These are phyloP conservation scores for Brassicogethes aeneus DNA, from an alignment of 2,888 invertebrate species.

Conservation along the genomic window DNA sequence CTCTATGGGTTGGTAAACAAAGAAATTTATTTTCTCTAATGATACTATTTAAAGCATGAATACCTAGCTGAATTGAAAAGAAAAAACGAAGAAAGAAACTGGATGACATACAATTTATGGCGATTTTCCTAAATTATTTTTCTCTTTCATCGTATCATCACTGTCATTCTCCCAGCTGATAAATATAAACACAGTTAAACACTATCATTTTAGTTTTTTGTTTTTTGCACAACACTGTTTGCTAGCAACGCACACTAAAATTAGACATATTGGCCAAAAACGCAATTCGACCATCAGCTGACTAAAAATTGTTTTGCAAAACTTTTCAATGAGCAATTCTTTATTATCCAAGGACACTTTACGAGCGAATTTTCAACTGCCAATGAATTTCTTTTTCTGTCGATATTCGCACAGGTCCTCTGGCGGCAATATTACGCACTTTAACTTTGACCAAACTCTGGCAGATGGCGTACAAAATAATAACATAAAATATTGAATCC, in stretches of 20 bases:
- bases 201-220: slow-evolving; percentile 16
- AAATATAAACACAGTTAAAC: slow-evolving; percentile 22
- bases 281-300: slow-evolving; percentile 35
- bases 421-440: background rate
- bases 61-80: background rate
- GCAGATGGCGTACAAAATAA: background rate
- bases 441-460: background rate
- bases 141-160: slow-evolving; percentile 30
- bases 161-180: slow-evolving; percentile 39
- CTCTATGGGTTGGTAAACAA: slow-evolving; percentile 19
- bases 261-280: slow-evolving; percentile 30
- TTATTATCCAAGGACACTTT: slow-evolving; percentile 26
- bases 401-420: background rate
- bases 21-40: slow-evolving; percentile 14
- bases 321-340: slow-evolving; percentile 21
- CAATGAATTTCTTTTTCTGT: background rate
- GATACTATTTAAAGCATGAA: slow-evolving; percentile 10
- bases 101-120: slow-evolving; percentile 28
- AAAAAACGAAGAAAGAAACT: slow-evolving; percentile 13
- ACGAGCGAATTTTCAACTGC: slow-evolving; percentile 1
- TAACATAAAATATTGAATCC: too few relatives aligned
- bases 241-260: slow-evolving; percentile 16
- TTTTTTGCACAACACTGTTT: slow-evolving; percentile 12
- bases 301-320: slow-evolving; percentile 31
- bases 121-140: slow-evolving; percentile 27